A percentile compares a stretch with the other conserved stretches of the same genome.
These are phyloP conservation scores for Tachysurus vachellii DNA, from an alignment of 2,113 vertebrate species.

Conservation along the genomic window DNA sequence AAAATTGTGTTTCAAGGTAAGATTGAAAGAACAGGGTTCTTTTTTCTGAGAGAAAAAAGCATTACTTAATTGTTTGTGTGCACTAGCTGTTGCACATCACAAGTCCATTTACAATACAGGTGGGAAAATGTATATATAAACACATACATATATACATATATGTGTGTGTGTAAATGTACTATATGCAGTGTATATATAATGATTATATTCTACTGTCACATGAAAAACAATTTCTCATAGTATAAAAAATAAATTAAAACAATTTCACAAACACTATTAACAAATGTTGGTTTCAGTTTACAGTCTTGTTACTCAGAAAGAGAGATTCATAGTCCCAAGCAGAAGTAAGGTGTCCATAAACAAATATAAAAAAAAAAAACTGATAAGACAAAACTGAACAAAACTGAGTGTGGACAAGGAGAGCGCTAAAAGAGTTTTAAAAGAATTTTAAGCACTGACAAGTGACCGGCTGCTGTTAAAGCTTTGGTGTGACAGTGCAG, in stretches of 20 bases:
- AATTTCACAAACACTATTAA: conserved; percentile 61
- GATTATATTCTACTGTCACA: conserved; percentile 58
- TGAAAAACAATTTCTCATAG: conserved; percentile 55
- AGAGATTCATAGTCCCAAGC: conserved; percentile 33
- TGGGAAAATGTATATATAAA: conserved; percentile 47
- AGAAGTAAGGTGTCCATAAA: conserved; percentile 29
- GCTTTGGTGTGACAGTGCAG: conserved; percentile 38
- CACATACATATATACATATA: conserved; percentile 32
- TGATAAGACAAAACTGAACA: not conserved
- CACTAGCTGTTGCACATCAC: conserved; percentile 39
- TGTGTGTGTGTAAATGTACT: conserved; percentile 39
- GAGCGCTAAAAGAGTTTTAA: conserved; percentile 46
- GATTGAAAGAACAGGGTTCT: conserved; percentile 16
- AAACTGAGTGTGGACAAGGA: conserved; percentile 1
- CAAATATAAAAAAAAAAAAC: conserved; percentile 41
- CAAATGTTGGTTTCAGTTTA: conserved; percentile 49
- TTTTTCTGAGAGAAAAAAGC: conserved; percentile 31
- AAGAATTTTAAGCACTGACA: conserved; percentile 35
- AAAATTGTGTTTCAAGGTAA: conserved; percentile 27
- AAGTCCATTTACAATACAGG: conserved; percentile 47
- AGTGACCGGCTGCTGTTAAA: conserved; percentile 22
- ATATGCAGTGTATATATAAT: conserved; percentile 53
- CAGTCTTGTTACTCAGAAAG: conserved; percentile 47
- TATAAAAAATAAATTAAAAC: conserved; percentile 82
- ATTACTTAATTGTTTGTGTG: conserved; percentile 40